Conservation (phyloP, 2,888 invertebrate genomes). For the Ophion obscuratus region DNA sequence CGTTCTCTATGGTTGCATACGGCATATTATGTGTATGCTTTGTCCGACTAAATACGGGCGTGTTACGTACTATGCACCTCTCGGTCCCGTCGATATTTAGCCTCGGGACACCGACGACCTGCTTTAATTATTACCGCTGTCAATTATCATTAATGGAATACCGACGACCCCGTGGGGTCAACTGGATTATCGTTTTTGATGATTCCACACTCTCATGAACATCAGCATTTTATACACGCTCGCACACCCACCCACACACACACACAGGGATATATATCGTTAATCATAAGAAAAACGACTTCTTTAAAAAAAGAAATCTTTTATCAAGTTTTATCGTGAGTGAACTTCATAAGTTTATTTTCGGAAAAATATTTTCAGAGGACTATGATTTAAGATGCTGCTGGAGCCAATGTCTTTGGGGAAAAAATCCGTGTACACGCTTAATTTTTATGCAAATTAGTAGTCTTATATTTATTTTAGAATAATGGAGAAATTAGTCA, state of each 20-base stretch:
- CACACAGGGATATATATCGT: background rate
- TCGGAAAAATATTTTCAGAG: too few relatives aligned
- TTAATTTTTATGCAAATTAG: too few relatives aligned
- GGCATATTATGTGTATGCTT: slow-evolving; percentile 54
- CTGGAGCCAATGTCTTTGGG: too few relatives aligned
- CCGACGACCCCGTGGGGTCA: slow-evolving; percentile 27
- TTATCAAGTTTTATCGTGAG: too few relatives aligned
- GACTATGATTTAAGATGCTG: too few relatives aligned
- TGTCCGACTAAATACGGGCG: slow-evolving; percentile 61
- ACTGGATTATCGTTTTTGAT: slow-evolving; percentile 61
- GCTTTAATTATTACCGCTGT: slow-evolving; percentile 67
- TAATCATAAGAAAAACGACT: too few relatives aligned
- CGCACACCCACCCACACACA: background rate
- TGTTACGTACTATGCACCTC: slow-evolving; percentile 37
- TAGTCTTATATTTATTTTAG: too few relatives aligned
- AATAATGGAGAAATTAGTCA: too few relatives aligned
- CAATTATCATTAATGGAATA: slow-evolving; percentile 67
- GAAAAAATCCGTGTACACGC: too few relatives aligned
- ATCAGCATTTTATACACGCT: background rate
- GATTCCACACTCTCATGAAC: slow-evolving; percentile 31
- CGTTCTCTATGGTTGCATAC: slow-evolving; percentile 36
- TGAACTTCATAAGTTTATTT: too few relatives aligned
- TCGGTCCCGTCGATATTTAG: slow-evolving; percentile 64
- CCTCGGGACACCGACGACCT: slow-evolving; percentile 60
- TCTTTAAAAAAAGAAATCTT: too few relatives aligned